Percentiles rank a stretch among this genome's conserved stretches.
Evolutionary conservation across 2,888 invertebrate species (phyloP).

Genomic region (Agonum fuliginosum): DNA sequence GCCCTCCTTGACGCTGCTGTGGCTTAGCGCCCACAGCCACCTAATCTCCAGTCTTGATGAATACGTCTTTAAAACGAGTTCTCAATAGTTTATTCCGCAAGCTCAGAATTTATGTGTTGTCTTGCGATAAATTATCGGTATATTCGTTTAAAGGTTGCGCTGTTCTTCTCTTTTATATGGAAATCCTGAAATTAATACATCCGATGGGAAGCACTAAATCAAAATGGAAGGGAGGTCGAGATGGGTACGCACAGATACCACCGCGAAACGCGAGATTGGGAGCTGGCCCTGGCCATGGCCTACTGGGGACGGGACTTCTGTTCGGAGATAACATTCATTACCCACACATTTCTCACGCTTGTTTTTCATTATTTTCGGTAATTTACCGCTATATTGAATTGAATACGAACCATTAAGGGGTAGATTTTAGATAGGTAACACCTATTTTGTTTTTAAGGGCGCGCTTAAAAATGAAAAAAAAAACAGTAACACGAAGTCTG

Average conservation of each 20-base stretch:
- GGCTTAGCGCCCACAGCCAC: slow-evolving; percentile 21
- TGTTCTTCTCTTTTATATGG: slow-evolving; percentile 41
- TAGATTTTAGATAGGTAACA: no score
- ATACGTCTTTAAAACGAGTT: slow-evolving; percentile 52
- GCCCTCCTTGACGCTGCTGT: no score
- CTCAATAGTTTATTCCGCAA: slow-evolving; percentile 51
- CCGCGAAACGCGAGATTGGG: no score
- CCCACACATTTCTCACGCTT: no score
- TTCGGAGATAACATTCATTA: no score
- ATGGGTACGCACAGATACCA: slow-evolving; percentile 14
- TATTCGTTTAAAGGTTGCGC: slow-evolving; percentile 49
- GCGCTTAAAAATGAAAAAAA: no score
- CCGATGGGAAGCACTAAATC: slow-evolving; percentile 48
- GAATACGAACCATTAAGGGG: no score
- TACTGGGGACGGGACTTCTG: no score
- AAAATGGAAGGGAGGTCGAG: slow-evolving; percentile 27
- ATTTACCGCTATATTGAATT: no score
- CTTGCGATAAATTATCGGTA: slow-evolving; percentile 53
- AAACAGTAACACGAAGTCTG: no score
- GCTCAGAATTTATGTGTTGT: slow-evolving; percentile 54
- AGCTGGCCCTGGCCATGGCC: neutral
- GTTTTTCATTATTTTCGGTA: no score
- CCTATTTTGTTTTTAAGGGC: no score
- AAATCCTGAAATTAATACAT: slow-evolving; percentile 54
- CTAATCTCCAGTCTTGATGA: slow-evolving; percentile 52